A percentile compares a stretch with the other conserved stretches of the same genome.
These are phyloP conservation scores for Piprites chloris DNA, from an alignment of 2,113 vertebrate genomes.

Conservation along the genomic window DNA sequence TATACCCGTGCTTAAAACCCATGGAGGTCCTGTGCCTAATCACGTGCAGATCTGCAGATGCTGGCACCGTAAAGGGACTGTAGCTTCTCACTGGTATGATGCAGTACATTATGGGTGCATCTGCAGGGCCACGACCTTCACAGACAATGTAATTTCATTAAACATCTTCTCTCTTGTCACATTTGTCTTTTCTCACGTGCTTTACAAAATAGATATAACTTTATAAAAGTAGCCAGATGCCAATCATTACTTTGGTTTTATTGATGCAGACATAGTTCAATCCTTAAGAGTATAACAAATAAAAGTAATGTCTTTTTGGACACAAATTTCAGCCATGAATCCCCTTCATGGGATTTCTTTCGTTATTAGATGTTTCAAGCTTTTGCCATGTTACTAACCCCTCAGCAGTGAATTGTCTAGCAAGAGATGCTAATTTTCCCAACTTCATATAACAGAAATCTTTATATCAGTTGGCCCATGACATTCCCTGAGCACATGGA, in stretches of 20 bases:
- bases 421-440: background rate
- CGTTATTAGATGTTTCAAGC: background rate
- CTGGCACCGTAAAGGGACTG: background rate
- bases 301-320: background rate
- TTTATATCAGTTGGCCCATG: background rate
- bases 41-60: background rate
- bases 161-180: background rate
- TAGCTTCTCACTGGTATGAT: background rate
- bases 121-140: background rate
- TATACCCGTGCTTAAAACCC: background rate
- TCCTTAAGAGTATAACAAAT: background rate
- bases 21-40: background rate
- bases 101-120: background rate
- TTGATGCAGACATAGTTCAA: background rate
- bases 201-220: background rate
- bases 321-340: background rate
- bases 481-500: background rate
- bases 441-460: background rate
- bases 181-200: background rate
- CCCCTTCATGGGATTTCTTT: background rate
- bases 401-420: background rate
- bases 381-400: background rate
- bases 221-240: background rate
- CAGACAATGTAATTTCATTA: background rate
- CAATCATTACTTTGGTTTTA: background rate